Evolutionary conservation across 2,888 invertebrate genomes (phyloP), one percentile per base, ranked within the genome.

Genomic region (Orthosia gracilis): DNA sequence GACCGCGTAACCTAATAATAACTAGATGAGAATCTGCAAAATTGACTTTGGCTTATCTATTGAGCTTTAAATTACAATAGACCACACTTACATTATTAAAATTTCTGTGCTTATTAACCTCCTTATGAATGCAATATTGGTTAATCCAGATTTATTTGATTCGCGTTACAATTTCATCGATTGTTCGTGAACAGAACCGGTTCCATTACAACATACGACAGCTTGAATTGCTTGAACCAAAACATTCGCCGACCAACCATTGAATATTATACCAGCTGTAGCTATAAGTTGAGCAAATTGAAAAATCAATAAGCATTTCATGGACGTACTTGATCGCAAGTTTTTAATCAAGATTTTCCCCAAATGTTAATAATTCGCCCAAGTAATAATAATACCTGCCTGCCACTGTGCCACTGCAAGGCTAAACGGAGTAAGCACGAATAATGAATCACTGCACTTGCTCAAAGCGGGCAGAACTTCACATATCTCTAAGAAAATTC

Each of bases 111-210:
- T 50, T 45, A 79, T 50, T 45, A 79, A 31, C 59, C 26, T 65
- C 31, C 23, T 4, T 23, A 5, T 54, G 9, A n/a, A 31, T 2
- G 64, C 55, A 65, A 59, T 72, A 63, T 70, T 82, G 57, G 58
- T 76, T 72, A 71, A 69, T 78, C 59, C 49, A 68, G 55, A 65
- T 83, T 65, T 59, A 65, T 69, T 63, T 17, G 26, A 69, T 73
- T 69, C 47, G 61, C 50, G 62, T 73, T 63, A 72, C 72, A 59
- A 73, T 75, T 78, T 13, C 55, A 72, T 71, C 54, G 61, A 78
- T 76, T 75, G 82, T 80, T 76, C 54, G 77, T 76, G 67, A 73
- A 76, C 50, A 54, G 49, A 69, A 84, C 76, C 64, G 64, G 84
- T 85, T 73, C 23, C 15, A 50, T 85, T 85, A 75, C 75, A 69